Evolutionary conservation across 2,113 vertebrate species (phyloP).

Genomic region (Thymallus thymallus): DNA sequence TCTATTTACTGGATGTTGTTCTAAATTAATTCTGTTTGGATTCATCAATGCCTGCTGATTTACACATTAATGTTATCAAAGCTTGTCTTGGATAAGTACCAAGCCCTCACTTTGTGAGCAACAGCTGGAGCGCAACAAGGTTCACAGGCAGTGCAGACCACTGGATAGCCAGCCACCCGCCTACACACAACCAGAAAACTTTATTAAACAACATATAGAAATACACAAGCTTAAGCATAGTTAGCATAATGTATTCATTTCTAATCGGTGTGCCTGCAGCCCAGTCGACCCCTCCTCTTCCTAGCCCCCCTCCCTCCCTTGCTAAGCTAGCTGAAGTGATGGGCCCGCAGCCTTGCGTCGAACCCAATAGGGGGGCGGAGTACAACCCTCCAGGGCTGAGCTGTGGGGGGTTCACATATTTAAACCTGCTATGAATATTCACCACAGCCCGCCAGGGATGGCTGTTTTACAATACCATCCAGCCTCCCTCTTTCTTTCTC

Average conservation of each 20-base stretch:
- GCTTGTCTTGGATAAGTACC: too few relatives aligned
- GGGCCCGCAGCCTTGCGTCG: slow-evolving; percentile 38
- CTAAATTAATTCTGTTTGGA: too few relatives aligned
- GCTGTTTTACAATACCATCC: slow-evolving; percentile 37
- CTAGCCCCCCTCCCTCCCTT: not conserved
- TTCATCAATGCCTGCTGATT: too few relatives aligned
- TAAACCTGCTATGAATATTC: slow-evolving; percentile 75
- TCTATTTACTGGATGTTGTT: too few relatives aligned
- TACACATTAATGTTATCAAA: too few relatives aligned
- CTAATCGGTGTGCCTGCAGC: slow-evolving; percentile 44
- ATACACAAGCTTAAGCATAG: slow-evolving; percentile 30
- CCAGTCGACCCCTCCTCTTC: slow-evolving; percentile 8
- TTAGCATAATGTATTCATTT: slow-evolving; percentile 58
- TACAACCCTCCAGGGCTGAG: slow-evolving; percentile 43
- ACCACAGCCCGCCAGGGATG: slow-evolving; percentile 44
- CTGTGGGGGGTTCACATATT: slow-evolving; percentile 67
- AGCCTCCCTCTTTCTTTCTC: not conserved
- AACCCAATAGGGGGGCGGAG: slow-evolving; percentile 50
- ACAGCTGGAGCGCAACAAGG: too few relatives aligned
- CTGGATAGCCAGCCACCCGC: not conserved
- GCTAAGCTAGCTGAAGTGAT: slow-evolving; percentile 45
- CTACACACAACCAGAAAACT: slow-evolving; percentile 17
- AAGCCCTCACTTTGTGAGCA: too few relatives aligned
- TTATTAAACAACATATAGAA: slow-evolving; percentile 45
- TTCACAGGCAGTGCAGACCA: not conserved